Conservation (phyloP, 2,797 vertebrate species). For the Microctenopoma stevenorrisi region DNA sequence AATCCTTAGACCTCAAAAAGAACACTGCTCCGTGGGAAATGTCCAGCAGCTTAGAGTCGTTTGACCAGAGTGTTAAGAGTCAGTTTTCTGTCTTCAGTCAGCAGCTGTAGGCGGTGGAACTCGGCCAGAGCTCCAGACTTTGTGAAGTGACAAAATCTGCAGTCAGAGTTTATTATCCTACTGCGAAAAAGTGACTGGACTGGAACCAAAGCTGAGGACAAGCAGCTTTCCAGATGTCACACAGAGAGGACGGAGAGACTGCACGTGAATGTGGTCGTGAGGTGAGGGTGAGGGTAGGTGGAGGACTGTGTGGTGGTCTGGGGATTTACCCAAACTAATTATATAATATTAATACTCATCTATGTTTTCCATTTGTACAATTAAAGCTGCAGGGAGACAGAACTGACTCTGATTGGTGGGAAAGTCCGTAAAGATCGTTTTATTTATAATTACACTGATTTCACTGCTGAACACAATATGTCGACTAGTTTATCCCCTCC, state of each 20-base stretch:
- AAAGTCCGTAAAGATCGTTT: no score
- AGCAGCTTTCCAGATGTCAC: constrained; percentile 70
- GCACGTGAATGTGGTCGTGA: constrained; percentile 41
- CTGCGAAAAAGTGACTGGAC: constrained; percentile 40
- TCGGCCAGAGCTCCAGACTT: constrained; percentile 49
- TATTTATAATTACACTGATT: no score
- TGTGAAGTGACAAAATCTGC: constrained; percentile 60
- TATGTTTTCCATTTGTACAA: no score
- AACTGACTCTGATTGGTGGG: no score
- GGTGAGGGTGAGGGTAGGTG: not conserved
- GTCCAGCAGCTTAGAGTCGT: constrained; percentile 46
- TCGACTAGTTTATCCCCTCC: no score
- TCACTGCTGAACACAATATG: no score
- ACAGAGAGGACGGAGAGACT: constrained; percentile 32
- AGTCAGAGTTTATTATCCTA: constrained; percentile 59
- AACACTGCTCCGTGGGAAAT: constrained; percentile 58
- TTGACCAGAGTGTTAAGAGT: constrained; percentile 40
- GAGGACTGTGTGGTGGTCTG: no score
- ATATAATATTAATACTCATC: no score
- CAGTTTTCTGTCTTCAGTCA: constrained; percentile 42
- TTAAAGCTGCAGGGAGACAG: no score
- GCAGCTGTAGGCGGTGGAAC: constrained; percentile 38
- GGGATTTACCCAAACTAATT: no score
- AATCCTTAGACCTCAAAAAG: constrained; percentile 33
- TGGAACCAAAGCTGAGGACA: constrained; percentile 39